A percentile compares a stretch with the other conserved stretches of the same genome.
These are phyloP conservation scores for Oncorhynchus masou DNA, from an alignment of 2,113 vertebrate species.

Conservation along the genomic window DNA sequence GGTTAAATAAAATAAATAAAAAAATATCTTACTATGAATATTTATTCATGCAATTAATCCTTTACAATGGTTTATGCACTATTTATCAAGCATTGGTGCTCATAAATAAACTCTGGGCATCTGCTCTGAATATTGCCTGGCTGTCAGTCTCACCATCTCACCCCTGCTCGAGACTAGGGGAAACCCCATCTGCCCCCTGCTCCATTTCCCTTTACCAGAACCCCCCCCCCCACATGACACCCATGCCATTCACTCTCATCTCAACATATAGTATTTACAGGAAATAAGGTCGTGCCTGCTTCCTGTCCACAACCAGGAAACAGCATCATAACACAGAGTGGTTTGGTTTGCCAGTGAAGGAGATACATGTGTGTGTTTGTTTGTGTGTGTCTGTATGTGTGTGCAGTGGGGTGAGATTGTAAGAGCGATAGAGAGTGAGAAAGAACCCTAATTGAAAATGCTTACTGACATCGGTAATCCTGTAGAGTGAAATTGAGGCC, in stretches of 20 bases:
- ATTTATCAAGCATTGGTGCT: no score
- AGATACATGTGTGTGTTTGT: constrained; percentile 25
- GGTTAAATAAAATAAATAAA: no score
- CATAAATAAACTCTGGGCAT: neutral
- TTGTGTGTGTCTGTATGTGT: neutral
- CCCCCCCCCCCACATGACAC: neutral
- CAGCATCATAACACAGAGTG: constrained; percentile 49
- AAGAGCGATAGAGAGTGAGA: neutral
- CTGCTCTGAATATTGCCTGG: neutral
- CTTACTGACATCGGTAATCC: constrained; percentile 30
- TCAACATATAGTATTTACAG: constrained; percentile 54
- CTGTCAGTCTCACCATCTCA: neutral
- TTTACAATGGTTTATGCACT: no score
- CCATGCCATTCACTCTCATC: constrained; percentile 42
- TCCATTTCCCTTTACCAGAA: constrained; percentile 71
- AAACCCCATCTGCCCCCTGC: constrained; percentile 61
- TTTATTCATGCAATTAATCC: no score
- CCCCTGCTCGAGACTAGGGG: constrained; percentile 49
- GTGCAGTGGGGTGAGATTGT: constrained; percentile 20
- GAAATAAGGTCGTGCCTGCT: constrained; percentile 63
- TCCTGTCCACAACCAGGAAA: constrained; percentile 68
- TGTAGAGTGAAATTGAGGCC: neutral
- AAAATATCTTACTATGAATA: no score
- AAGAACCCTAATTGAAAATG: neutral
- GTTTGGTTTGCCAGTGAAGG: constrained; percentile 48